Percentiles rank a stretch among this genome's conserved stretches.
Evolutionary conservation across 2,888 invertebrate genomes (phyloP).

Genomic region (Venusia cambrica): DNA sequence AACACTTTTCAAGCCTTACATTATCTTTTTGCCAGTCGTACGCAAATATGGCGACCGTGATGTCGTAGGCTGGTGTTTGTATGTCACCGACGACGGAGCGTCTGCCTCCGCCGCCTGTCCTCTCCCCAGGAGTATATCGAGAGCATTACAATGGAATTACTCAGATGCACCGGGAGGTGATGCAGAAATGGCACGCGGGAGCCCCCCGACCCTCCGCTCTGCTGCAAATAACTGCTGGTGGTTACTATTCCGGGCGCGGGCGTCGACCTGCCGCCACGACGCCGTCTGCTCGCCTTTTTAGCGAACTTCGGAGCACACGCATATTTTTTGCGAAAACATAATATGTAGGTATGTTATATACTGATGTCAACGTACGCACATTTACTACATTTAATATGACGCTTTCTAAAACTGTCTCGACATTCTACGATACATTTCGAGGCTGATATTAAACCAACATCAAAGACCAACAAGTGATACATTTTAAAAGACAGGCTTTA

Average conservation of each 20-base stretch:
- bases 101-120: constrained; percentile 52
- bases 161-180: constrained; percentile 79
- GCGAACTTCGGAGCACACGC: constrained; percentile 68
- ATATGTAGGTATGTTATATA: no score
- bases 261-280: constrained; percentile 80
- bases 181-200: constrained; percentile 79
- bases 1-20: no score
- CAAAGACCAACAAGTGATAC: no score
- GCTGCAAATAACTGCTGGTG: constrained; percentile 79
- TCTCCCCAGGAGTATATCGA: constrained; percentile 69
- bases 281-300: constrained; percentile 80
- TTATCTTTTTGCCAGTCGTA: no score
- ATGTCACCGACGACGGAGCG: constrained; percentile 60
- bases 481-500: no score
- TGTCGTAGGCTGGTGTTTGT: no score
- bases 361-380: constrained; percentile 65
- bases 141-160: constrained; percentile 80
- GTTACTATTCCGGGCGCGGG: constrained; percentile 77
- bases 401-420: constrained; percentile 43
- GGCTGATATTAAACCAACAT: constrained; percentile 26
- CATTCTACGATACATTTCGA: constrained; percentile 37
- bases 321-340: constrained; percentile 73
- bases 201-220: constrained; percentile 61
- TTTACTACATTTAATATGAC: constrained; percentile 48
- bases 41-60: no score